phyloP scores from a whole-genome alignment of 2,113 vertebrate genomes.

The Pluvianellus socialis region DNA sequence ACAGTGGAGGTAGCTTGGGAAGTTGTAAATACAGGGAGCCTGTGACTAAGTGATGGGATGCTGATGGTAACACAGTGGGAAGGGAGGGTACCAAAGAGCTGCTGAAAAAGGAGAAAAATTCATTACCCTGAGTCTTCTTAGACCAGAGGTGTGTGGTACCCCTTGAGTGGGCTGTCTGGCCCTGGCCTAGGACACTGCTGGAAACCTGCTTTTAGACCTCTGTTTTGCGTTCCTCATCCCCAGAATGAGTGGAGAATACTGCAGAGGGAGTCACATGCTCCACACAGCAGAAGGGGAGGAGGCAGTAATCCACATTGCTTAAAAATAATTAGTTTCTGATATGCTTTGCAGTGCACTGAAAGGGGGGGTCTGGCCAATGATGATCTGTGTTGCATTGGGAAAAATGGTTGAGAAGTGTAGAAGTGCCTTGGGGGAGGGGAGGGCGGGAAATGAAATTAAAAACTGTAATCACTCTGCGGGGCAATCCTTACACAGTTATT shows the following conservation, averaged over 20 bases:
- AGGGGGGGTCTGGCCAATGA: not conserved
- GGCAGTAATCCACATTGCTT: not conserved
- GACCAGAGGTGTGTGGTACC: not conserved
- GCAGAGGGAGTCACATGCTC: accelerated
- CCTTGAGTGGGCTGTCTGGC: not conserved
- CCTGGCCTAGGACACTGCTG: not conserved
- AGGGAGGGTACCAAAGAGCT: not conserved
- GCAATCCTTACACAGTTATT: not conserved
- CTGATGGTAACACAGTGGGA: not conserved
- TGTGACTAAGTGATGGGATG: not conserved
- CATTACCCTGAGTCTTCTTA: not conserved
- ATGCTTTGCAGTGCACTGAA: not conserved
- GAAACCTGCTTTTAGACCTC: not conserved
- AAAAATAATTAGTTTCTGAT: not conserved
- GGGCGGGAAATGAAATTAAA: not conserved
- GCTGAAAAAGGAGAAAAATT: not conserved
- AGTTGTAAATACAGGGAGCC: not conserved
- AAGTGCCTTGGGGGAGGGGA: no score
- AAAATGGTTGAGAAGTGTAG: not conserved
- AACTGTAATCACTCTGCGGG: not conserved
- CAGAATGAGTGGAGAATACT: accelerated
- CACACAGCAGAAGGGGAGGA: not conserved
- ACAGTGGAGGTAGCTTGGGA: not conserved
- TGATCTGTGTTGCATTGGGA: not conserved
- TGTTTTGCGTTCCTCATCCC: not conserved